Conservation (phyloP, 2,888 invertebrate genomes). For the Chrysopilus asiliformis region DNA sequence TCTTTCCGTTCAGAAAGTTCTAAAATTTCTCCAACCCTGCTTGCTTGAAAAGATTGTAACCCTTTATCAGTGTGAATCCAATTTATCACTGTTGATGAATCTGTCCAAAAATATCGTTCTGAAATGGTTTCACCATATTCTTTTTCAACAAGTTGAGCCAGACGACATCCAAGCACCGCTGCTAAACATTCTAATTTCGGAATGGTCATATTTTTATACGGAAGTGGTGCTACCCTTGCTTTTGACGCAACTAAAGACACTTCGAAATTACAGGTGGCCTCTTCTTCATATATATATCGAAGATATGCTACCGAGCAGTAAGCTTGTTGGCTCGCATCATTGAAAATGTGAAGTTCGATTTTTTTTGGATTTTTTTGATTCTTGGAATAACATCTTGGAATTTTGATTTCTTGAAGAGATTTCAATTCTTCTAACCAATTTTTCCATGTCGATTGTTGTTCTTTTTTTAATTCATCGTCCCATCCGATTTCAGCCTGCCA, state of each 20-base stretch:
- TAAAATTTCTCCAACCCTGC: too few species aligned
- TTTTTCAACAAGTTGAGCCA: background rate
- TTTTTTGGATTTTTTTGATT: too few species aligned
- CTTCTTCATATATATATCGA: background rate
- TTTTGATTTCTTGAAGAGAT: background rate
- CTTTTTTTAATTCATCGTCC: background rate
- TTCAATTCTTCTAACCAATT: too few species aligned
- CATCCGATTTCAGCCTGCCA: constrained; percentile 7
- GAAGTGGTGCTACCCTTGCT: background rate
- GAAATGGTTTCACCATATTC: background rate
- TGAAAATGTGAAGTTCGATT: background rate
- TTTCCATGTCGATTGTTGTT: too few species aligned
- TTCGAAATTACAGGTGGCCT: background rate
- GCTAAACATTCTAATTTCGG: too few species aligned
- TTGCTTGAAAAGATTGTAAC: too few species aligned
- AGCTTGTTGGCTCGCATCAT: background rate
- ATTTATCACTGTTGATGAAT: background rate
- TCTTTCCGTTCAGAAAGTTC: too few species aligned
- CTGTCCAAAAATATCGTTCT: background rate
- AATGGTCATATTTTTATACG: constrained; percentile 1
- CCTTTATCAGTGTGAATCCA: background rate
- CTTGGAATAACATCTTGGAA: background rate
- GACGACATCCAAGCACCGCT: background rate
- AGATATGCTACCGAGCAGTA: background rate
- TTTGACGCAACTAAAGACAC: background rate